phyloP scores from a whole-genome alignment of 2,888 invertebrate genomes.

The Rhingia rostrata region DNA sequence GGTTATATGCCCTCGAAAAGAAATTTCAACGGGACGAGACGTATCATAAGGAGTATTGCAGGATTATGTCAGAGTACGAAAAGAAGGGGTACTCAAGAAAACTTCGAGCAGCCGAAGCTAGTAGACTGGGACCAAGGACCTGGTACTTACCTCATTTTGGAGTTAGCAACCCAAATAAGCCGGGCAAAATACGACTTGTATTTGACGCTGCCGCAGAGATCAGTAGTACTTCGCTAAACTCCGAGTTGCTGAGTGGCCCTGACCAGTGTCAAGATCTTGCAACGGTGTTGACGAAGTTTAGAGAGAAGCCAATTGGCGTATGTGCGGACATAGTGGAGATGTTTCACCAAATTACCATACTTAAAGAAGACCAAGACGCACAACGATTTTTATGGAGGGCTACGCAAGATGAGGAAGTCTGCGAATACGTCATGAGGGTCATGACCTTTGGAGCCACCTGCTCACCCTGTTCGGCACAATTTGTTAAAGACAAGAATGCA shows the following conservation, averaged over 20 bases:
- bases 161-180: conserved; percentile 2
- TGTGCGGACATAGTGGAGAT: too few relatives aligned
- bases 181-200: not conserved
- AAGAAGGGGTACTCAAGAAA: too few relatives aligned
- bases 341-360: too few relatives aligned
- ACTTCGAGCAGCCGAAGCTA: too few relatives aligned
- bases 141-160: conserved; percentile 26
- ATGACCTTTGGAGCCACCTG: too few relatives aligned
- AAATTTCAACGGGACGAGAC: conserved; percentile 52
- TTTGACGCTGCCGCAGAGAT: conserved; percentile 9
- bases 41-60: conserved; percentile 52
- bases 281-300: too few relatives aligned
- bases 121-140: not conserved
- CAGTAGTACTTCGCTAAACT: not conserved
- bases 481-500: conserved; percentile 56
- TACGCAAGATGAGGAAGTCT: too few relatives aligned
- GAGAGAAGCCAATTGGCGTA: too few relatives aligned
- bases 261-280: too few relatives aligned
- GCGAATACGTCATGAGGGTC: too few relatives aligned
- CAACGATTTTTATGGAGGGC: too few relatives aligned
- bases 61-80: conserved; percentile 33
- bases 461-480: conserved; percentile 47
- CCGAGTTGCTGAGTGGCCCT: not conserved
- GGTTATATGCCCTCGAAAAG: conserved; percentile 64
- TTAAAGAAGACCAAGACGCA: too few relatives aligned